phyloP scores from a whole-genome alignment of 2,888 invertebrate genomes.

The Acleris laterana region DNA sequence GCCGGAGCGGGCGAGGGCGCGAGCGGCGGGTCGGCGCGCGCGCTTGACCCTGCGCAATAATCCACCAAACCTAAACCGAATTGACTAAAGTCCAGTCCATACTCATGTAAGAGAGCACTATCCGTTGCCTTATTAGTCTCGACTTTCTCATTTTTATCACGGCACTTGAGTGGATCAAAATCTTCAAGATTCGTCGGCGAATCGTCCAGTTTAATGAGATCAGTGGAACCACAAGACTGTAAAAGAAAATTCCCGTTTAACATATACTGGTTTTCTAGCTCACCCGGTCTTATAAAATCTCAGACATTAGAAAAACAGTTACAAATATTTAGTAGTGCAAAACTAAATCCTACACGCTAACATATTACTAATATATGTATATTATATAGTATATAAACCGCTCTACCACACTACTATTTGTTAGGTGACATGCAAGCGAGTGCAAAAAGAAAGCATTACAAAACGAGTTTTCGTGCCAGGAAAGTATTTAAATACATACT shows the following conservation, averaged over 20 bases:
- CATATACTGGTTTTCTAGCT: slow-evolving; percentile 40
- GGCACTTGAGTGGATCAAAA: slow-evolving; percentile 74
- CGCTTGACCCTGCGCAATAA: slow-evolving; percentile 56
- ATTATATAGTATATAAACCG: slow-evolving; percentile 10
- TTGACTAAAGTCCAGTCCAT: slow-evolving; percentile 87
- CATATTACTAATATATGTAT: slow-evolving; percentile 5
- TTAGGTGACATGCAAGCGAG: slow-evolving; percentile 33
- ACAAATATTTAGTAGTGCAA: not conserved
- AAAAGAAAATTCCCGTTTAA: slow-evolving; percentile 68
- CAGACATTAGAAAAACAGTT: not conserved
- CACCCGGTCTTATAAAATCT: not conserved
- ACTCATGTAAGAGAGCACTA: slow-evolving; percentile 88
- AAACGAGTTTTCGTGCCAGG: slow-evolving; percentile 12
- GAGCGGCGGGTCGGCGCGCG: slow-evolving; percentile 48
- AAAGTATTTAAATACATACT: slow-evolving; percentile 22
- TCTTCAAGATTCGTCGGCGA: slow-evolving; percentile 73
- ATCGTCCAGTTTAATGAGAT: slow-evolving; percentile 78
- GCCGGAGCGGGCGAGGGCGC: slow-evolving; percentile 39
- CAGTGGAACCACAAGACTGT: slow-evolving; percentile 74
- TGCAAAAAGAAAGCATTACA: slow-evolving; percentile 30
- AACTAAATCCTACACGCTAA: slow-evolving; percentile 10
- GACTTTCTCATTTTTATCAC: slow-evolving; percentile 63
- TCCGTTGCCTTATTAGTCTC: slow-evolving; percentile 79
- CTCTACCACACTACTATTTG: slow-evolving; percentile 12
- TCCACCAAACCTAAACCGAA: slow-evolving; percentile 72